These are phyloP conservation scores for Girardia tigrina DNA, from an alignment of 2,888 invertebrate genomes.

Conservation along the genomic window DNA sequence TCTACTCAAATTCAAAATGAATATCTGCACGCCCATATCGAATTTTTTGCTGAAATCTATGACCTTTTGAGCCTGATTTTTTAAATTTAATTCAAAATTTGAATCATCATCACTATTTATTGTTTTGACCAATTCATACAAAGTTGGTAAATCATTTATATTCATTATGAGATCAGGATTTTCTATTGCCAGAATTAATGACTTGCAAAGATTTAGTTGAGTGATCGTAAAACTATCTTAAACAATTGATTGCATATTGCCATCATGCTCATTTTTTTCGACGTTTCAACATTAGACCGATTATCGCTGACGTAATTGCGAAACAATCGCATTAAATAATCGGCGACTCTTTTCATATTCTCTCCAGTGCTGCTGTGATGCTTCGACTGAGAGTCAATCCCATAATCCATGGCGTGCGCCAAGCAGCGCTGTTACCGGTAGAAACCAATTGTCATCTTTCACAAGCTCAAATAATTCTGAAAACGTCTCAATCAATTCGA, in stretches of 20 bases:
- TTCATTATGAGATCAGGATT: too few species aligned
- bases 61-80: too few species aligned
- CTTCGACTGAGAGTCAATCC: background rate
- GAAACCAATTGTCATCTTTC: constrained; percentile 78
- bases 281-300: constrained; percentile 71
- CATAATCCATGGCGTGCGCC: constrained; percentile 43
- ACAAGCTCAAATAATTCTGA: constrained; percentile 26
- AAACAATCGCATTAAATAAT: constrained; percentile 80
- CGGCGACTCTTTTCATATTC: constrained; percentile 77
- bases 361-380: constrained; percentile 53
- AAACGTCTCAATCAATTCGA: too few species aligned
- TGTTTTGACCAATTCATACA: too few species aligned
- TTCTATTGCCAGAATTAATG: too few species aligned
- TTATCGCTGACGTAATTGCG: constrained; percentile 85
- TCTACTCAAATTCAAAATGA: too few species aligned
- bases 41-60: too few species aligned
- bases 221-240: constrained; percentile 93
- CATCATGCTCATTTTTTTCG: constrained; percentile 88
- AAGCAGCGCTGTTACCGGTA: constrained; percentile 73
- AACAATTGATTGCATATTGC: constrained; percentile 88
- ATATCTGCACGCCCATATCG: too few species aligned
- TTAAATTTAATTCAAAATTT: too few species aligned
- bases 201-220: too few species aligned
- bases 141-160: too few species aligned
- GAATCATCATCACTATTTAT: too few species aligned